phyloP scores from a whole-genome alignment of 2,113 vertebrate species.

The Hemibates koningsi region DNA sequence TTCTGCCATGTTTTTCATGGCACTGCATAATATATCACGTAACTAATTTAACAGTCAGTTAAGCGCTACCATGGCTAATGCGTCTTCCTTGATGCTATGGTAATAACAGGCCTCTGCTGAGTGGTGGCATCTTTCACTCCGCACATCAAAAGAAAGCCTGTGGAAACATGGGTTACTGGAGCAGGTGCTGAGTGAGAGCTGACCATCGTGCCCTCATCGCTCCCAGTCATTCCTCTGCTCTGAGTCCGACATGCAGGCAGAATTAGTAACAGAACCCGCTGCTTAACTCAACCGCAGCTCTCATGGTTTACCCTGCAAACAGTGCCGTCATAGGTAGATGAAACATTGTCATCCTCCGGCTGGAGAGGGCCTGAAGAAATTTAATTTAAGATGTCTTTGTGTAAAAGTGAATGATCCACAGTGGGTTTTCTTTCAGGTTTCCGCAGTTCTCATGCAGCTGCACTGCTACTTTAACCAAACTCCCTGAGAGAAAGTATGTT shows the following conservation, averaged over 20 bases:
- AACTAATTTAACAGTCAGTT: slow-evolving; percentile 26
- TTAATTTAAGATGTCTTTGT: background rate
- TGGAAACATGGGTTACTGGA: slow-evolving; percentile 11
- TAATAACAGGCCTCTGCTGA: slow-evolving; percentile 67
- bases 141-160: slow-evolving; percentile 42
- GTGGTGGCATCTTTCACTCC: slow-evolving; percentile 76
- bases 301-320: background rate
- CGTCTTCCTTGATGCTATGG: background rate
- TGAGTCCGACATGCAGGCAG: background rate
- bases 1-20: slow-evolving; percentile 8
- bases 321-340: background rate
- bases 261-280: slow-evolving; percentile 1
- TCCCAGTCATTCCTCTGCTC: slow-evolving; percentile 1
- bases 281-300: background rate
- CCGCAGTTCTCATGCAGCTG: background rate
- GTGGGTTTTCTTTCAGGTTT: background rate
- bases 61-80: slow-evolving; percentile 62
- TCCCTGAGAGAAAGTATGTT: background rate
- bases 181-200: slow-evolving; percentile 38
- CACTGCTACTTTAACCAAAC: background rate
- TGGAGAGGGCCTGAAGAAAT: background rate
- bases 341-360: background rate
- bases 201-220: slow-evolving; percentile 2
- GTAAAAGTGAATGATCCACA: background rate
- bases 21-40: background rate